A percentile compares a stretch with the other conserved stretches of the same genome.
Evolutionary conservation across 2,113 vertebrate species (phyloP).

Genomic region (Pontoporia blainvillei): DNA sequence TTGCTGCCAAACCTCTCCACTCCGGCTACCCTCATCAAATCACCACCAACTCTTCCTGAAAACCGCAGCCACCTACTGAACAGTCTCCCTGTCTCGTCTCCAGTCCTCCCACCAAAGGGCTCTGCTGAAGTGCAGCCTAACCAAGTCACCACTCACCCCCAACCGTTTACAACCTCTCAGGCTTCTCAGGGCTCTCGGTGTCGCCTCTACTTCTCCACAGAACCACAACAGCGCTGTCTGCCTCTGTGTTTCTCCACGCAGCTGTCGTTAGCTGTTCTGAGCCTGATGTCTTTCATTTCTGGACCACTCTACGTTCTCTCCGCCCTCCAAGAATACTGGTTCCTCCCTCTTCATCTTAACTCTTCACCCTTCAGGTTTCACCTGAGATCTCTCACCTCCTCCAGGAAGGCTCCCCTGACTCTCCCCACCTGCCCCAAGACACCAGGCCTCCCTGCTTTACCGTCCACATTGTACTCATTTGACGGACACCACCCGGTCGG

Average conservation of each 20-base stretch:
- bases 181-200: not conserved
- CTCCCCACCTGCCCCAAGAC: not conserved
- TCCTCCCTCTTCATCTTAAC: not conserved
- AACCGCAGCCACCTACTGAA: too few relatives aligned
- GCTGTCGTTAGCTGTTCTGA: too few relatives aligned
- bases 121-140: too few relatives aligned
- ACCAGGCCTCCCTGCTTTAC: too few relatives aligned
- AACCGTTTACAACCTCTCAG: too few relatives aligned
- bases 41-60: not conserved
- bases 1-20: not conserved
- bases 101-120: not conserved
- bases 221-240: not conserved
- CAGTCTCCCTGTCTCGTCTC: not conserved
- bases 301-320: not conserved
- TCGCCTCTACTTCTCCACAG: not conserved
- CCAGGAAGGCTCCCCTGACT: not conserved
- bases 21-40: not conserved
- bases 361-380: not conserved
- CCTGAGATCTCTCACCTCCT: not conserved
- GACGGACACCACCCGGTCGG: rapidly evolving
- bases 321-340: not conserved
- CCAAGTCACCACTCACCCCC: rapidly evolving
- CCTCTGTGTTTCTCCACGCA: not conserved
- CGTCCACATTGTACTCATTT: rapidly evolving
- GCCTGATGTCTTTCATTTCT: not conserved